Base-by-base conservation (phyloP, 1,140 invertebrate genomes). In the Anastatus disparis region DNA sequence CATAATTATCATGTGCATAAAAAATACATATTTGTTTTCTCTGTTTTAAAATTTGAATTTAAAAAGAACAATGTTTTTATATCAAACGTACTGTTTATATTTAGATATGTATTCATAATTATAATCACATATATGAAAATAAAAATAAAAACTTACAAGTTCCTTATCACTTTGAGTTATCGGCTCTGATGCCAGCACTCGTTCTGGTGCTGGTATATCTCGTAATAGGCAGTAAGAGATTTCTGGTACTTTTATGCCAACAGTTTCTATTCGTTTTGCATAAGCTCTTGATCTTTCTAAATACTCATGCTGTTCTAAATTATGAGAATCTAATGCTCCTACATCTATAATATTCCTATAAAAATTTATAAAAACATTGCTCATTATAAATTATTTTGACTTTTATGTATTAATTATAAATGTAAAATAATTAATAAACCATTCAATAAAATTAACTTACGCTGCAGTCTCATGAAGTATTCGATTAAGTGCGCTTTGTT, bases 381-480 rank as follows among this genome's bases (percentile, higher is more conserved):
- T 61, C 17, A 46, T 46, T n/a, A 17, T 20, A 53, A 29, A 12
- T 17, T 53, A 29, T 50, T 50, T 8, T 9, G 8, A 53, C 29
- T 50, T 50, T 50, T 22, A 10, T 53, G 1, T 17, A 53, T 8
- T 15, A 22, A 44, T 12, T n/a, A 50, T 63, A 6, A 12, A 6
- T 24, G 0, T 24, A n/a, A 4, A 10, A 44, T 17, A 50, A 38
- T 4, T 13, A 46, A 50, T 20, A 64, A n/a, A n/a, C 9, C 13
- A 27, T 17, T 31, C 8, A 52, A 42, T 53, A 17, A 31, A 38
- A 52, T 7, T 12, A 27, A 89, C 91, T 89, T 86, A 96, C 94
- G 92, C 93, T 44, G 94, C 94, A 71, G 94, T 95, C 85, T 95
- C 93, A 79, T 95, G 93, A 70, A 97, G 85, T 81, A 96, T 94